Evolutionary conservation across 2,888 invertebrate genomes (phyloP), one percentile per base, ranked within the genome.

Genomic region (Tetheella fluctuosa): DNA sequence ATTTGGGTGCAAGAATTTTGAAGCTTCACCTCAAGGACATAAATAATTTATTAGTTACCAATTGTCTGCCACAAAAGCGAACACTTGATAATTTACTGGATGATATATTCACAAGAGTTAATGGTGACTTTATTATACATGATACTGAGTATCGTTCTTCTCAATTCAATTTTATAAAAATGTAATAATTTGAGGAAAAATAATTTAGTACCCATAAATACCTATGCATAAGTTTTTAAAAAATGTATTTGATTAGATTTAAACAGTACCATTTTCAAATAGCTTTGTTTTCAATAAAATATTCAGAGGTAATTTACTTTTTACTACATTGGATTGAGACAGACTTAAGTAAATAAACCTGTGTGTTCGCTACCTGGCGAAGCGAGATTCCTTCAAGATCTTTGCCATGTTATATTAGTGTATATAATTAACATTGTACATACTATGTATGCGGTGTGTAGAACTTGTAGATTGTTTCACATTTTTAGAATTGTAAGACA

Each of bases 371-470:
- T 68, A 65, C 68, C 70, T 71, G 73, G 80, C 76, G 73, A 75
- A 74, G 77, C 75, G 70, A 75, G 77, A 74, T 74, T 81, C 73
- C 75, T 76, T 76, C 65, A 73, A 79, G 74, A 77, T 73, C 79
- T 85, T 81, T 84, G 85, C 85, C 84, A 83, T 83, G 75, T 84
- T 83, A 80, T 86, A 84, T 84, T 84, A 79, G 81, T 92, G 90
- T 91, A 90, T 83, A 91, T 91, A 91, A 80, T 83, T 83, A 84
- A 74, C 76, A 84, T 78, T 92, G 92, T 92, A 92, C 90, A 92
- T 91, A 91, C 90, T 88, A 81, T 90, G 90, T 91, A 91, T 91
- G 91, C 85, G 83, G 86, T 86, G 86, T 86, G 86, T 91, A 89
- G 87, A 77, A 81, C 79, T 55, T 84, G 86, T 91, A 91, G 90